Percentiles rank a stretch among this genome's conserved stretches.
These are phyloP conservation scores for Pogonognathellus flavescens DNA, from an alignment of 1,140 invertebrate species.

Conservation along the genomic window DNA sequence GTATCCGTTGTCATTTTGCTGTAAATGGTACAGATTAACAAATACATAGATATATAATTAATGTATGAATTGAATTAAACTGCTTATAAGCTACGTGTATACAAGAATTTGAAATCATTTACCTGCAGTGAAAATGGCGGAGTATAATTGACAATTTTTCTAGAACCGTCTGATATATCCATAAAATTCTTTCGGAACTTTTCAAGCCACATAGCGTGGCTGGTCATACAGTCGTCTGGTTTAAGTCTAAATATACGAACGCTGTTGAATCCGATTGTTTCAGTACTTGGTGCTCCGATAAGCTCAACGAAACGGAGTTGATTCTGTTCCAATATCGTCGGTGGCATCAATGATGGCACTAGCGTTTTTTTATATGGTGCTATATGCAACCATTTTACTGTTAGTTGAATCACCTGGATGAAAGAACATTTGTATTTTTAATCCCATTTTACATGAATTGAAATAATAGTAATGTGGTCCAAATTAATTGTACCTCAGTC, in stretches of 20 bases:
- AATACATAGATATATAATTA: too few species aligned
- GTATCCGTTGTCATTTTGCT: constrained; percentile 7
- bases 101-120: constrained; percentile 1
- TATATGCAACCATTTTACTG: constrained; percentile 58
- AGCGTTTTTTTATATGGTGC: background rate
- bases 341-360: background rate
- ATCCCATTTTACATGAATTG: background rate
- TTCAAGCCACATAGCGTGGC: background rate
- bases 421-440: constrained; percentile 1
- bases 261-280: constrained; percentile 58
- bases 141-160: background rate
- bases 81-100: too few species aligned
- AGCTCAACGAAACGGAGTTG: constrained; percentile 20
- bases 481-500: constrained; percentile 47
- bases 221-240: constrained; percentile 39
- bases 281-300: constrained; percentile 59
- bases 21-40: too few species aligned
- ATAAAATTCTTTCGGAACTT: background rate
- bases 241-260: constrained; percentile 51
- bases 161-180: background rate
- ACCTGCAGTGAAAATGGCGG: constrained; percentile 4
- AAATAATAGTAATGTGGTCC: background rate
- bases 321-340: background rate
- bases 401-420: constrained; percentile 36
- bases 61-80: too few species aligned